Evolutionary conservation across 2,888 invertebrate genomes (phyloP).

Genomic region (Chydorus sphaericus): DNA sequence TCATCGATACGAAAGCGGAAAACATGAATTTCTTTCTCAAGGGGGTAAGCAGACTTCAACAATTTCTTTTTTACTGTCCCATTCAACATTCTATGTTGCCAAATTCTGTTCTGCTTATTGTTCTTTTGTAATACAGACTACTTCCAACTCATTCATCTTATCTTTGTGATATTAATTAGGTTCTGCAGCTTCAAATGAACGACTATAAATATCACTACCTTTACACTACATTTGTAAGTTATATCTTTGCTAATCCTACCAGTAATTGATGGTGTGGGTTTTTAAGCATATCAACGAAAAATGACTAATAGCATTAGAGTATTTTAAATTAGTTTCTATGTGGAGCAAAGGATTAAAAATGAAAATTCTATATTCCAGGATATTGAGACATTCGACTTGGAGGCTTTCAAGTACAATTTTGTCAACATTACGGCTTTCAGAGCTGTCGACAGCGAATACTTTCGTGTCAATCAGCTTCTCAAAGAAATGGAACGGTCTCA

Average conservation of each 20-base stretch:
- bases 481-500: slow-evolving; percentile 79
- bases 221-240: slow-evolving; percentile 52
- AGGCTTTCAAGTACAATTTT: slow-evolving; percentile 83
- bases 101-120: too few species aligned
- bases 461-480: slow-evolving; percentile 56
- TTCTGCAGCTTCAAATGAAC: slow-evolving; percentile 75
- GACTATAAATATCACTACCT: slow-evolving; percentile 72
- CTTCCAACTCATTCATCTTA: too few species aligned
- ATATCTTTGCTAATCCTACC: too few species aligned
- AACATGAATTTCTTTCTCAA: slow-evolving; percentile 68
- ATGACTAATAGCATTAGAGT: too few species aligned
- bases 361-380: slow-evolving; percentile 49
- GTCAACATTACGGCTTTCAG: slow-evolving; percentile 92
- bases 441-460: slow-evolving; percentile 62
- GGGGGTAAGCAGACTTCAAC: slow-evolving; percentile 49
- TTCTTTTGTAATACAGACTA: background rate
- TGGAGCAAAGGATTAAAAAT: too few species aligned
- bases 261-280: too few species aligned
- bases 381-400: slow-evolving; percentile 70
- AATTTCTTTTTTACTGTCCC: too few species aligned
- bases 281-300: too few species aligned
- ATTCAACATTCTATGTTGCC: too few species aligned
- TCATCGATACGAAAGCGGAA: slow-evolving; percentile 65
- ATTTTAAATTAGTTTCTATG: background rate
- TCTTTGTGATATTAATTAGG: too few species aligned